phyloP scores from a whole-genome alignment of 2,888 invertebrate species.

The Parnassius orleans region DNA sequence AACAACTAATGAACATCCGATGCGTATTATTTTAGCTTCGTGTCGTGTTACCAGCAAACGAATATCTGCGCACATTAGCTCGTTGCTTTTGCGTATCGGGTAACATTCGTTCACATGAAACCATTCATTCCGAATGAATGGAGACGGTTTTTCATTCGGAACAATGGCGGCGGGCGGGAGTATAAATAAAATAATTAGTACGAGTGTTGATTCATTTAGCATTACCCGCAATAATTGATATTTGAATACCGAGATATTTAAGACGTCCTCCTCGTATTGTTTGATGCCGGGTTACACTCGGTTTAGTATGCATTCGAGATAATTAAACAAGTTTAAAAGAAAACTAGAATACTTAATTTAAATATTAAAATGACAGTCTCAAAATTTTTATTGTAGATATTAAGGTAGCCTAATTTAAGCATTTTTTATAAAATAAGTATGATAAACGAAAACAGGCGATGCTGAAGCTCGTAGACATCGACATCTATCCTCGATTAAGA shows the following conservation, averaged over 20 bases:
- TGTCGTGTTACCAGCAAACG: conserved; percentile 43
- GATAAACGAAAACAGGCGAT: too few species aligned
- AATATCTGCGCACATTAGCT: conserved; percentile 55
- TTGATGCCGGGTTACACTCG: not conserved
- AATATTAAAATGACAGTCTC: too few species aligned
- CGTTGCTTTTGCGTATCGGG: conserved; percentile 46
- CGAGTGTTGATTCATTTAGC: conserved; percentile 65
- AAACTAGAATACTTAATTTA: too few species aligned
- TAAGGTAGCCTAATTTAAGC: too few species aligned
- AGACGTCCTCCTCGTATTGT: conserved; percentile 4
- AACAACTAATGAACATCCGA: conserved; percentile 49
- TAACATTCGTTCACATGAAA: conserved; percentile 43
- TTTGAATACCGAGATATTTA: conserved; percentile 43
- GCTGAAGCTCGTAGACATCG: too few species aligned
- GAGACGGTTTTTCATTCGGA: conserved; percentile 35
- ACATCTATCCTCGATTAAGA: too few species aligned
- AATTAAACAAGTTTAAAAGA: too few species aligned
- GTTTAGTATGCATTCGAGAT: too few species aligned
- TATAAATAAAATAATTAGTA: conserved; percentile 71
- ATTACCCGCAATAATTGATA: conserved; percentile 56
- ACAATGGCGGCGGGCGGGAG: conserved; percentile 39
- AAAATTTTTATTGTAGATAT: too few species aligned
- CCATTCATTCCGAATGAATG: conserved; percentile 39
- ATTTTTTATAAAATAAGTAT: too few species aligned
- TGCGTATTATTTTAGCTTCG: conserved; percentile 38